These are phyloP conservation scores for Uloborus diversus DNA, from an alignment of 1,140 invertebrate genomes.

Conservation along the genomic window DNA sequence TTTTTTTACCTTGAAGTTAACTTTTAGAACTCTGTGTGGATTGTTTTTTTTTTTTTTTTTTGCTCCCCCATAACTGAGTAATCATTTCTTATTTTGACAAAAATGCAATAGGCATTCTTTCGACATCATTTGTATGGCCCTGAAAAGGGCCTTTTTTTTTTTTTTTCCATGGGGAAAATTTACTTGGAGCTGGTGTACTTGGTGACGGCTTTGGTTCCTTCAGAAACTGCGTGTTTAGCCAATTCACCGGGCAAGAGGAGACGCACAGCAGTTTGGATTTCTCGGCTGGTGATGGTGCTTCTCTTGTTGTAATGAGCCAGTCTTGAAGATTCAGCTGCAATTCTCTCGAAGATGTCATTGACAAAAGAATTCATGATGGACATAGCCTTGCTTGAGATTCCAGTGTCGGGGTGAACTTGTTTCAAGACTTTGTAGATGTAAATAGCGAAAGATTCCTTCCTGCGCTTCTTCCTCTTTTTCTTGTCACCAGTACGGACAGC, in stretches of 20 bases:
- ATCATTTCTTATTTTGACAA: no score
- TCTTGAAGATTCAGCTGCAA: constrained; percentile 63
- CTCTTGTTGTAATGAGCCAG: constrained; percentile 63
- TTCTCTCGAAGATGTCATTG: constrained; percentile 66
- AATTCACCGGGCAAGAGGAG: constrained; percentile 65
- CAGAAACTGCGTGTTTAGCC: constrained; percentile 67
- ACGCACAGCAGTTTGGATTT: constrained; percentile 66
- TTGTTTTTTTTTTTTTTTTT: no score
- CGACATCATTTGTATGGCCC: no score
- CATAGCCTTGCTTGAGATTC: constrained; percentile 69
- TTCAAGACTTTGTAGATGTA: constrained; percentile 64
- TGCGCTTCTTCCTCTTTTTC: constrained; percentile 36
- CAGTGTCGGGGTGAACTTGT: constrained; percentile 66
- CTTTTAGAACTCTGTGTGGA: no score
- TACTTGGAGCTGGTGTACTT: constrained; percentile 65
- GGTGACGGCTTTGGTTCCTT: constrained; percentile 69
- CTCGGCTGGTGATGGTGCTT: constrained; percentile 64
- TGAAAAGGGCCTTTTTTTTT: no score
- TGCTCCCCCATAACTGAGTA: no score
- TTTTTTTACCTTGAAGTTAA: no score
- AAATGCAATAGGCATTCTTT: no score
- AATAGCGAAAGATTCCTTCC: constrained; percentile 45
- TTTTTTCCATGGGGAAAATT: no score
- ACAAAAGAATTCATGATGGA: constrained; percentile 69
- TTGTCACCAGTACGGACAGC: constrained; percentile 60